Evolutionary conservation across 1,140 invertebrate species (phyloP).

Genomic region (Arctopsyche grandis): DNA sequence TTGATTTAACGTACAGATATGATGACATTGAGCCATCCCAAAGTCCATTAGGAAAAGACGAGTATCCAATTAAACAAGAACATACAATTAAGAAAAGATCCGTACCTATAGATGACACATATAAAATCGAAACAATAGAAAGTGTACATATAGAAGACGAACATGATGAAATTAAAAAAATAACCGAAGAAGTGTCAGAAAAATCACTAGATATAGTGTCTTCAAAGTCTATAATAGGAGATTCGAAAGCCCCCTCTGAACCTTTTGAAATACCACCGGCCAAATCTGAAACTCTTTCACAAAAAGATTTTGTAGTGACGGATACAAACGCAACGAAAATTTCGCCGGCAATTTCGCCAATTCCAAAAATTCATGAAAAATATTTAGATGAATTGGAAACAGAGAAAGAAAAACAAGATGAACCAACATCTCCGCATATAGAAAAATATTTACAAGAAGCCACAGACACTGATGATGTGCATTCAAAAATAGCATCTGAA

Average conservation of each 20-base stretch:
- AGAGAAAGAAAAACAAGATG: background rate
- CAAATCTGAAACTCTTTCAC: background rate
- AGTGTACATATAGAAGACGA: too few species aligned
- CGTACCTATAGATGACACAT: background rate
- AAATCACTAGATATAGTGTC: too few species aligned
- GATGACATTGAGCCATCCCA: constrained; percentile 1
- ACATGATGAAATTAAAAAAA: constrained; percentile 39
- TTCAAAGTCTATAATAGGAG: too few species aligned
- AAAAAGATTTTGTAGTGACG: background rate
- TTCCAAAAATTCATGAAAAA: background rate
- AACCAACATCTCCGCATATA: background rate
- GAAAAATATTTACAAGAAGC: background rate
- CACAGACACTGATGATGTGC: background rate
- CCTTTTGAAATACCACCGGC: background rate
- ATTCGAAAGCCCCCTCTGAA: too few species aligned
- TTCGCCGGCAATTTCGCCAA: background rate
- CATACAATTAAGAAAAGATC: constrained; percentile 11
- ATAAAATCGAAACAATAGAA: background rate
- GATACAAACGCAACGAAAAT: background rate
- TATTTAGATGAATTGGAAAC: background rate
- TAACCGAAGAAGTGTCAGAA: constrained; percentile 33
- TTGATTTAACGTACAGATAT: constrained; percentile 9
- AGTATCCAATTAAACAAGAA: background rate
- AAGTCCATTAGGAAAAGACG: background rate
- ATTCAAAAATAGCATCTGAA: background rate